Base-by-base conservation (phyloP, 2,113 vertebrate genomes). In the Oxyura jamaicensis region DNA sequence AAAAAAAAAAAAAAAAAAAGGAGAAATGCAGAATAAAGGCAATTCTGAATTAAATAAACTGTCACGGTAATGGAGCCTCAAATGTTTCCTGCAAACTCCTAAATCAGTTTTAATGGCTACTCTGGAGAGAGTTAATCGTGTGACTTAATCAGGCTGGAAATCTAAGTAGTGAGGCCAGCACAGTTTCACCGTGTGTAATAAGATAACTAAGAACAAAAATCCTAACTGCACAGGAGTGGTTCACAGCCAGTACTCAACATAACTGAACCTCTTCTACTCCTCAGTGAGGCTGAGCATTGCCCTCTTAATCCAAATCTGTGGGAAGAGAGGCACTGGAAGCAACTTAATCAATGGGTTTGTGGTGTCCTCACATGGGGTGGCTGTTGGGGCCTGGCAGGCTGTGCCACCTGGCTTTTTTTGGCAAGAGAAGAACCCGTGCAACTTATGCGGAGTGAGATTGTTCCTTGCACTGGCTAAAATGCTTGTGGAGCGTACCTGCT, bases 401-500 rank as follows among this genome's bases (percentile, higher is more conserved):
- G 56, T 25, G 56, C 48, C 0, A 0, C 0, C 3, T 8, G 18
- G 50, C 22, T 25, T 23, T 63, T 41, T 17, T 58, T 3, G 9
- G 42, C 12, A 16, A 60, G 59, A 46, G 17, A 39, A 59, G 44
- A 73, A 16, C 10, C 28, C 13, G 33, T 28, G 8, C 14, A 29
- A 26, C 20, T 56, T 7, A 2, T 3, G 36, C 28, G 69, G 33
- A 0, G 52, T 67, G 67, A 73, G 36, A 58, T 7, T 14, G 2
- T 66, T 16, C 14, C 9, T 18, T 58, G 4, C 15, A 19, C 33
- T 59, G 11, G 33, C 33, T 60, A 13, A 39, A 60, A 25, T 33
- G 48, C 3, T 53, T 2, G 15, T 46, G 19, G 23, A 21, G 22
- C 10, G 20, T 50, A 50, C 48, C 21, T 10, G 22, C 22, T 23